Evolutionary conservation across 2,888 invertebrate genomes (phyloP), one percentile per base, ranked within the genome.

Genomic region (Julus scanicus): DNA sequence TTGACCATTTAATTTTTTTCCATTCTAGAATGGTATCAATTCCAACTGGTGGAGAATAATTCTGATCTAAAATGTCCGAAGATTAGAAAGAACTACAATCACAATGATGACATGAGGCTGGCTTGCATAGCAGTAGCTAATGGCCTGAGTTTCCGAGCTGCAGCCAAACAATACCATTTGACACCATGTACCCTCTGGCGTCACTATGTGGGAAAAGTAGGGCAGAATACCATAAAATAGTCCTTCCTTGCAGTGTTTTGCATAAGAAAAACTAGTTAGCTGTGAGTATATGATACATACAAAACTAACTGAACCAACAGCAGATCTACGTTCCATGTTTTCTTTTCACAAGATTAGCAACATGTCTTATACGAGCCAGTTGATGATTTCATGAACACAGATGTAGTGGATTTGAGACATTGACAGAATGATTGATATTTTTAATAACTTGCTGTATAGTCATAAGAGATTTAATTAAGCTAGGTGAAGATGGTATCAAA

Each of bases 121-220:
- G 86, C 86, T 53, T 86, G 86, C 57, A 6, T 57, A n/a, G 86
- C 86, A 9, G 86, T 86, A n/a, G 37, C 86, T 57, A 39, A 39
- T 53, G 86, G 86, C 39, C 29, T 86, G 53, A 86, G 86, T 17
- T 86, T 86, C 17, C 20, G 86, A 53, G 53, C 53, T 17, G 86
- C 86, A 11, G 86, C 86, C 39, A 49, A 29, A 11, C 49, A 37
- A 37, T 86, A 53, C 53, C 13, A 20, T 57, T 57, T 86, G 20
- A 86, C 49, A 57, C 49, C 57, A 8, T 57, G 53, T 49, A 86
- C 86, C 4, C 53, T 86, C 39, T 86, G 86, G 86, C 48, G 86
- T 57, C 57, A 86, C 57, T 86, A 86, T 53, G 86, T 86, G 86
- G 49, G 20, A 86, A 29, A 71, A 71, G 29, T 29, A 71, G 37